phyloP scores from a whole-genome alignment of 2,113 vertebrate genomes.

The Paralichthys olivaceus region DNA sequence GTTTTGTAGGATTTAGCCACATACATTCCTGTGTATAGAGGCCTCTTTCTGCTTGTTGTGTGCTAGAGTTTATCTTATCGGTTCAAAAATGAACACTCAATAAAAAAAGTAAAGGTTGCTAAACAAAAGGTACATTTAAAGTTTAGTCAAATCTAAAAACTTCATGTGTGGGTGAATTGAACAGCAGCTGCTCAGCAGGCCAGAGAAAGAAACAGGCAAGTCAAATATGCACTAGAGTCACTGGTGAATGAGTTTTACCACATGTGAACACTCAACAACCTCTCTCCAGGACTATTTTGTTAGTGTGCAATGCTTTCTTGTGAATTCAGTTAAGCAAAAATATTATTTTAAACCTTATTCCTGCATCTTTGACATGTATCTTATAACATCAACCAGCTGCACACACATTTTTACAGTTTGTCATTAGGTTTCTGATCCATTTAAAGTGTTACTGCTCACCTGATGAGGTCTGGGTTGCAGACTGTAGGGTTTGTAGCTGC shows the following conservation, averaged over 20 bases:
- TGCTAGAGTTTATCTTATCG: background rate
- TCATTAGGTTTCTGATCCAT: background rate
- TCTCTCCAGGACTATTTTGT: background rate
- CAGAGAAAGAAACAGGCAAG: background rate
- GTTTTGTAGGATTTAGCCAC: background rate
- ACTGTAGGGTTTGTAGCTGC: constrained; percentile 93
- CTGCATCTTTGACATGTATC: background rate
- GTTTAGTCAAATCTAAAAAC: constrained; percentile 3
- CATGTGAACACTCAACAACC: constrained; percentile 8
- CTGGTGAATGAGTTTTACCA: background rate
- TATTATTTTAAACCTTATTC: background rate
- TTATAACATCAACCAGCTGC: background rate
- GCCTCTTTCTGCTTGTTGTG: background rate
- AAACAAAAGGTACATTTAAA: constrained; percentile 1
- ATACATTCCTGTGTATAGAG: constrained; percentile 5
- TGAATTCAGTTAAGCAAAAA: background rate
- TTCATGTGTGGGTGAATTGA: constrained; percentile 3
- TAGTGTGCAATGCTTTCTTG: background rate
- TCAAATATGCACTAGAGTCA: constrained; percentile 5
- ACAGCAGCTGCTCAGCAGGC: constrained; percentile 16
- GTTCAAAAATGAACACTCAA: background rate
- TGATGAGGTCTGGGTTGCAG: constrained; percentile 89
- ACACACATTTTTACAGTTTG: background rate
- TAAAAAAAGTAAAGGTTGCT: background rate
- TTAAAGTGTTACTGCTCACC: constrained; percentile 83